A percentile compares a stretch with the other conserved stretches of the same genome.
phyloP scores from a whole-genome alignment of 2,888 invertebrate genomes.

The Chaetogeoica ovagalla region DNA sequence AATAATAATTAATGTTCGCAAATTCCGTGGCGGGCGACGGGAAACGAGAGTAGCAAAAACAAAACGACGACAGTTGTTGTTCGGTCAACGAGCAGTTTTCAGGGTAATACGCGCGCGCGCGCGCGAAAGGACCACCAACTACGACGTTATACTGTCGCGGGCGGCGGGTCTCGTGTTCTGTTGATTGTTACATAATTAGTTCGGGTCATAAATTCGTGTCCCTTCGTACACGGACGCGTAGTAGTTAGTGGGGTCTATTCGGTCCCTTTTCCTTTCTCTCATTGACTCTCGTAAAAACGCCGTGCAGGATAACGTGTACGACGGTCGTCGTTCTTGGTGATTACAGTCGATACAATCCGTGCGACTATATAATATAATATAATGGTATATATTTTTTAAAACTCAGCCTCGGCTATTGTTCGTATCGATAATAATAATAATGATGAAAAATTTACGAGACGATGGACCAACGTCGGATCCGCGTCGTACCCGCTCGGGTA shows the following conservation, averaged over 20 bases:
- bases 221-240: neutral
- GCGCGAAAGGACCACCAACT: conserved; percentile 23
- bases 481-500: too few relatives aligned
- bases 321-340: too few relatives aligned
- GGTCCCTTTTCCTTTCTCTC: neutral
- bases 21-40: neutral
- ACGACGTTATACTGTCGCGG: neutral
- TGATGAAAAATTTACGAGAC: too few relatives aligned
- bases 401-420: too few relatives aligned
- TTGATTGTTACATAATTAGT: conserved; percentile 55
- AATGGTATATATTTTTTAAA: too few relatives aligned
- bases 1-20: too few relatives aligned
- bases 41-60: neutral
- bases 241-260: neutral
- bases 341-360: too few relatives aligned
- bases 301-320: too few relatives aligned
- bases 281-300: too few relatives aligned
- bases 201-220: conserved; percentile 54
- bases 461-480: too few relatives aligned
- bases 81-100: neutral
- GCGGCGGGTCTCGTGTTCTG: conserved; percentile 51
- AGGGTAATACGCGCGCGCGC: neutral
- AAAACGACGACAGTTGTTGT: conserved; percentile 23
- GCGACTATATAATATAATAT: too few relatives aligned
- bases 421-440: too few relatives aligned